These are phyloP conservation scores for Pollimyrus isidori DNA, from an alignment of 2,113 vertebrate species.

Conservation along the genomic window DNA sequence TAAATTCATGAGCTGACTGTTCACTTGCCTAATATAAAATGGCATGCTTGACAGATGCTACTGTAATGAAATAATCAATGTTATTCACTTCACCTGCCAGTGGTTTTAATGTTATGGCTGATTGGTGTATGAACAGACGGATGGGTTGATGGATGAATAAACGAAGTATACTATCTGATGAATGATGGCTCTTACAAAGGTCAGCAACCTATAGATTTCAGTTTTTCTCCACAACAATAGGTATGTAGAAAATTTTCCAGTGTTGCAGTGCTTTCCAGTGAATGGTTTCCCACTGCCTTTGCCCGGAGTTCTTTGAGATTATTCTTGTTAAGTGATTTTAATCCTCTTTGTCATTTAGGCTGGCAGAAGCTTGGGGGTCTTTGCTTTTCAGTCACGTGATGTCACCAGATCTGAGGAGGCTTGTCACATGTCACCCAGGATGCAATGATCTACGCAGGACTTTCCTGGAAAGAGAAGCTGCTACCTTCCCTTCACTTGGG, in stretches of 20 bases:
- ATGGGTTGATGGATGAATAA: neutral
- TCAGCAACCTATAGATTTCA: neutral
- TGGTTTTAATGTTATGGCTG: neutral
- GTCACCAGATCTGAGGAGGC: neutral
- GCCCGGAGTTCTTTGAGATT: neutral
- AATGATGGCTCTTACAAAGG: neutral
- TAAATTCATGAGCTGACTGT: neutral
- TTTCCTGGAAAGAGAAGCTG: neutral
- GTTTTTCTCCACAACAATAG: neutral
- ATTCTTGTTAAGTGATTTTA: neutral
- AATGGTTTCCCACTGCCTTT: neutral
- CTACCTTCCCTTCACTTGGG: neutral
- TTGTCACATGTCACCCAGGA: neutral
- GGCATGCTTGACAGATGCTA: neutral
- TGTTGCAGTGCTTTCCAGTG: neutral
- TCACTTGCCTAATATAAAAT: neutral
- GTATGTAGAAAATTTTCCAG: neutral
- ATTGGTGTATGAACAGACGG: neutral
- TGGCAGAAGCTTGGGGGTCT: neutral
- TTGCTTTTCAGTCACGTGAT: neutral
- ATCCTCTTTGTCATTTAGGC: conserved; percentile 2
- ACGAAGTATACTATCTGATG: neutral
- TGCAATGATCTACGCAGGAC: neutral
- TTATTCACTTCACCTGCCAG: neutral
- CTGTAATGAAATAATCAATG: neutral